These are phyloP conservation scores for Unio pictorum DNA, from an alignment of 2,888 invertebrate species.

Conservation along the genomic window DNA sequence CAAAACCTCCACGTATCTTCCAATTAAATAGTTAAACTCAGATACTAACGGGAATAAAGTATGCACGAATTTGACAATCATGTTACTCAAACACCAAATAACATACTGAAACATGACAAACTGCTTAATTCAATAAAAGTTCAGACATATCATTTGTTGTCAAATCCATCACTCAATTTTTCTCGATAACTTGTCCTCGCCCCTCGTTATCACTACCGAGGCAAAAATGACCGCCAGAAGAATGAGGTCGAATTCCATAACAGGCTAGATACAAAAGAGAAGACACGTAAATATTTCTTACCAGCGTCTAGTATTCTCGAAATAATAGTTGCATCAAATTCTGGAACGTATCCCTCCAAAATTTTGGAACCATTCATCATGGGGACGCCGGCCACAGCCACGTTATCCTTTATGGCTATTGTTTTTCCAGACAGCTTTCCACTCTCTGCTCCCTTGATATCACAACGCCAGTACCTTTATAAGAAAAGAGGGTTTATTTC, in stretches of 20 bases:
- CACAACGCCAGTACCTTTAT: slow-evolving; percentile 59
- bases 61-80: too few relatives aligned
- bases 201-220: too few relatives aligned
- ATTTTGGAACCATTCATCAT: slow-evolving; percentile 59
- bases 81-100: too few relatives aligned
- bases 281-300: slow-evolving; percentile 13
- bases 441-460: slow-evolving; percentile 51
- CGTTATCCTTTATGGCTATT: slow-evolving; percentile 64
- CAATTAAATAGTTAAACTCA: background rate
- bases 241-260: too few relatives aligned
- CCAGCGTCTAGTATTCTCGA: slow-evolving; percentile 63
- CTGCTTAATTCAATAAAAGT: too few relatives aligned
- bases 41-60: background rate
- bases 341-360: slow-evolving; percentile 60
- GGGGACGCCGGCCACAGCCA: slow-evolving; percentile 65
- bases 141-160: too few relatives aligned
- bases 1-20: background rate
- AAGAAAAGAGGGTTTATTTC: background rate
- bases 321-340: slow-evolving; percentile 64
- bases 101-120: too few relatives aligned
- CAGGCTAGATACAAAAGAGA: background rate
- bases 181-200: too few relatives aligned
- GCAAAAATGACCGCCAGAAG: too few relatives aligned
- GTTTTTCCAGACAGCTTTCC: slow-evolving; percentile 61
- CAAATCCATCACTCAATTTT: too few relatives aligned